Base-by-base conservation (phyloP, 2,113 vertebrate species). In the Pionites leucogaster region DNA sequence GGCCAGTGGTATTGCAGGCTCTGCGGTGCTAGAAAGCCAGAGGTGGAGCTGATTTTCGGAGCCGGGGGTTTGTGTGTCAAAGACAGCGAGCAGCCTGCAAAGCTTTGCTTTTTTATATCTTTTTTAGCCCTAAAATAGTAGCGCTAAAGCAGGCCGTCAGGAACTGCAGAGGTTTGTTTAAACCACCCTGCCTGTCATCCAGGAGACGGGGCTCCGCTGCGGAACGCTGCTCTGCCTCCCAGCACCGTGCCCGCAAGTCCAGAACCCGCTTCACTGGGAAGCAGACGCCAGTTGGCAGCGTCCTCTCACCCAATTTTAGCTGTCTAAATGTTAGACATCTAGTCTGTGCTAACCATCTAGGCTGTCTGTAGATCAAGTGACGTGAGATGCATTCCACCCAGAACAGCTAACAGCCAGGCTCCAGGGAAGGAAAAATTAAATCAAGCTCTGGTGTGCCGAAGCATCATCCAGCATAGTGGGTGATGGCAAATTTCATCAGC, bases 251-350 rank as follows among this genome's bases (percentile, higher is more conserved):
- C 87, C 13, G 13, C 57, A 9, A 31, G 55, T 44, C 92, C 92
- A 62, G 81, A 93, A 35, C 72, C 35, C 16, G 31, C 89, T 75
- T 49, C 59, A 27, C 91, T 85, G 81, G 80, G 91, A 91, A 89
- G 47, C 69, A 84, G 94, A 80, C 12, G 37, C 83, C 83, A 62
- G 79, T 65, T 84, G 91, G 94, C 87, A 95, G 74, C 41, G 1
- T 71, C 80, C 75, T 37, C 79, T 93, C 91, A 13, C 83, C 69
- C 91, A 63, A 18, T 81, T 93, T 88, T 37, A 91, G 88, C 87
- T 88, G 91, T 46, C 79, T 81, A 53, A 88, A 93, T 2, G 46
- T 91, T 55, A 88, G 88, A 63, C 75, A 68, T 50, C 88, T 35
- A 76, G 79, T 20, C 83, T 77, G 83, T 10, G n/a, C 83, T 71